A percentile compares a stretch with the other conserved stretches of the same genome.
Conservation (phyloP, 1,140 invertebrate species). For the Aleiodes sp. region DNA sequence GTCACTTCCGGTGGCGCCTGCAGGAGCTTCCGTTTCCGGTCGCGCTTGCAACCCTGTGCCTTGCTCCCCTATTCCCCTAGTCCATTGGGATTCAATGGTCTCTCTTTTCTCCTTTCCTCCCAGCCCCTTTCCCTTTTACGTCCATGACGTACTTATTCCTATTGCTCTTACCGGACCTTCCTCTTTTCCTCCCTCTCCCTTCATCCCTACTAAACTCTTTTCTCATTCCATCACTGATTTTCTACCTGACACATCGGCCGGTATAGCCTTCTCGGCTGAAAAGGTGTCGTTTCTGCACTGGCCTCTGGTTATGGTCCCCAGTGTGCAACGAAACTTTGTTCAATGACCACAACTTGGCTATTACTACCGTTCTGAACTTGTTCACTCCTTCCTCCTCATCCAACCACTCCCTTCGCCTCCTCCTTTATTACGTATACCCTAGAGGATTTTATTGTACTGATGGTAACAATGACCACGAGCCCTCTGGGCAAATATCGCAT, state of each 20-base stretch:
- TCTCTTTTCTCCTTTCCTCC: background rate
- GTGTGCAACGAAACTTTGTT: constrained; percentile 16
- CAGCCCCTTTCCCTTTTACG: background rate
- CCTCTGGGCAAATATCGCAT: background rate
- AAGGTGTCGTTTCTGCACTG: constrained; percentile 1
- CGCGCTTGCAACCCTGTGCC: constrained; percentile 39
- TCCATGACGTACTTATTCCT: background rate
- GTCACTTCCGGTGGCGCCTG: constrained; percentile 66
- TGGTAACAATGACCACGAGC: background rate
- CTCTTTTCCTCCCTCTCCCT: background rate
- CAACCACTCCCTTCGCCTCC: background rate
- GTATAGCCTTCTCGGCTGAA: background rate
- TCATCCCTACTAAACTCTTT: background rate
- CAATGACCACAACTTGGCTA: constrained; percentile 15
- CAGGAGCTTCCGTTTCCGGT: constrained; percentile 64
- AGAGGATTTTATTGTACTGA: constrained; percentile 4
- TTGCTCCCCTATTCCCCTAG: background rate
- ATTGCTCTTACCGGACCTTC: background rate
- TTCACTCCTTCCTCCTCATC: too few relatives aligned
- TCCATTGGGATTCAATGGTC: background rate
- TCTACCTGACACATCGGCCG: constrained; percentile 1
- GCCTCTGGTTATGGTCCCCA: background rate
- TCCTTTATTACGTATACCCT: constrained; percentile 1
- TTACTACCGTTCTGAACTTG: constrained; percentile 5
- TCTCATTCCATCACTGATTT: constrained; percentile 19